Evolutionary conservation across 2,113 vertebrate genomes (phyloP).

Genomic region (Brevimyrus niger): DNA sequence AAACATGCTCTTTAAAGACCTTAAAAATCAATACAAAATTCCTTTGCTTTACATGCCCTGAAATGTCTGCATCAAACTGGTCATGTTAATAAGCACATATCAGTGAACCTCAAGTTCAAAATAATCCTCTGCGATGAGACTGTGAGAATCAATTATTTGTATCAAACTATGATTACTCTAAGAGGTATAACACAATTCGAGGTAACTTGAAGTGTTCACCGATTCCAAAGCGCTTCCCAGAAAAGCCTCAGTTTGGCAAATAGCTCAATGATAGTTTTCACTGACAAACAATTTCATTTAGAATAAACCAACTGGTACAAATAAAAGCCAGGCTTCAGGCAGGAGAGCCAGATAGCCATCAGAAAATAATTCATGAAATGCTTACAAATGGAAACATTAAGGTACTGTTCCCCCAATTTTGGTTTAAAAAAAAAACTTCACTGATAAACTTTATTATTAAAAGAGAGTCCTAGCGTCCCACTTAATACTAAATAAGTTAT

Average conservation of each 20-base stretch:
- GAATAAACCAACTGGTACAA: neutral
- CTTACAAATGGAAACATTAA: neutral
- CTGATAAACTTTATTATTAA: neutral
- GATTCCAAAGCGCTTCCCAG: neutral
- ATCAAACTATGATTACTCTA: neutral
- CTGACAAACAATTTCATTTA: neutral
- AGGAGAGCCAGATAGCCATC: neutral
- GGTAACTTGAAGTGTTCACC: neutral
- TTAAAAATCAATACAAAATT: neutral
- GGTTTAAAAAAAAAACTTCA: neutral
- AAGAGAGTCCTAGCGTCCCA: neutral
- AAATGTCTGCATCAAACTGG: neutral
- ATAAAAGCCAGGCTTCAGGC: neutral
- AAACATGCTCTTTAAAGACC: neutral
- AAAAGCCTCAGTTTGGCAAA: constrained; percentile 5
- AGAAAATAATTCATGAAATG: neutral
- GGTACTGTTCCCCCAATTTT: neutral
- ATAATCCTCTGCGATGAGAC: neutral
- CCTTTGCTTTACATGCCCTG: neutral
- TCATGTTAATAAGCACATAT: neutral
- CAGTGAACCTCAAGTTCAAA: neutral
- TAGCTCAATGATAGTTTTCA: neutral
- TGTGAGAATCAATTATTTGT: neutral
- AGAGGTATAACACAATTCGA: neutral
- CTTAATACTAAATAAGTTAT: neutral